Evolutionary conservation across 1,140 invertebrate species (phyloP).

Genomic region (Pentalonia nigronervosa): DNA sequence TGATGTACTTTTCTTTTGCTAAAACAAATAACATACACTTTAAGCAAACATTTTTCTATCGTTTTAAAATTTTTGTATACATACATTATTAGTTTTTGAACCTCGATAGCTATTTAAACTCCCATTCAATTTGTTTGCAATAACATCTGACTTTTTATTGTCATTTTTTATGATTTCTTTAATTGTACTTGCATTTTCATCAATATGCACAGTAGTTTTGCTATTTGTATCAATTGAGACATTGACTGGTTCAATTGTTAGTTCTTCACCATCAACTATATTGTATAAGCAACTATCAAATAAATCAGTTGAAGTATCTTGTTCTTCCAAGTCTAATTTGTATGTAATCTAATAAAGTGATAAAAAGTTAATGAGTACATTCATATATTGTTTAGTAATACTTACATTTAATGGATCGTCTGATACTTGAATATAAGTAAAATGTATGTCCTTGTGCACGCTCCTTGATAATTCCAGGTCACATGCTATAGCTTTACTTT

Average conservation of each 20-base stretch:
- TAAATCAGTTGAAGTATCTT: slow-evolving; percentile 22
- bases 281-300: slow-evolving; percentile 31
- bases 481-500: slow-evolving; percentile 53
- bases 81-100: background rate
- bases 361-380: background rate
- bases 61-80: background rate
- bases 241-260: slow-evolving; percentile 37
- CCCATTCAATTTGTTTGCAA: background rate
- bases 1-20: background rate
- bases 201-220: background rate
- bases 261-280: slow-evolving; percentile 43
- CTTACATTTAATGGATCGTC: slow-evolving; percentile 52
- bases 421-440: slow-evolving; percentile 44
- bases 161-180: background rate
- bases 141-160: too few species aligned
- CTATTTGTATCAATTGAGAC: background rate
- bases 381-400: background rate
- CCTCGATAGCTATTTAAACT: background rate
- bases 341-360: slow-evolving; percentile 29
- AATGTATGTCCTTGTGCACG: background rate
- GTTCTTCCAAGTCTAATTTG: slow-evolving; percentile 34
- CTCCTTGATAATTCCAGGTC: slow-evolving; percentile 48
- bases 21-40: background rate
- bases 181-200: background rate
- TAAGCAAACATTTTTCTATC: background rate